A percentile compares a stretch with the other conserved stretches of the same genome.
Conservation (phyloP, 2,797 vertebrate genomes). For the Tapera naevia region DNA sequence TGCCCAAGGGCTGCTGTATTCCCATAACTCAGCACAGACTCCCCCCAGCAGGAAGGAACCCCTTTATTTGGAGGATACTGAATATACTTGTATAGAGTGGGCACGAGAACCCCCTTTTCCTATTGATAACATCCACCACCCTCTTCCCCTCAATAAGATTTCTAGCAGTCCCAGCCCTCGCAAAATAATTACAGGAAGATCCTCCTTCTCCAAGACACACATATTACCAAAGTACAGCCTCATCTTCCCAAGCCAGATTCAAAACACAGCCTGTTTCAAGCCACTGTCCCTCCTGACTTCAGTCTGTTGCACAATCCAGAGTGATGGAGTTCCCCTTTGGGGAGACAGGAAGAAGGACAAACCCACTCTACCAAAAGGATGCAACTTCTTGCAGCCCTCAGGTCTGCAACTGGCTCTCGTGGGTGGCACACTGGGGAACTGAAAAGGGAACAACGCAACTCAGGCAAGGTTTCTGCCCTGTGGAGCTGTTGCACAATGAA, state of each 20-base stretch:
- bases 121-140: neutral
- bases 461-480: conserved; percentile 34
- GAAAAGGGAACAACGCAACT: conserved; percentile 59
- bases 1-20: neutral
- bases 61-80: neutral
- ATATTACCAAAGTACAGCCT: conserved; percentile 33
- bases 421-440: conserved; percentile 47
- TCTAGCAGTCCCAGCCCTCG: neutral
- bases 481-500: conserved; percentile 3
- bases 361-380: conserved; percentile 1
- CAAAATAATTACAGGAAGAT: neutral
- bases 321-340: conserved; percentile 18
- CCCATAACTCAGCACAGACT: neutral
- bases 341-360: conserved; percentile 38
- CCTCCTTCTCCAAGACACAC: neutral
- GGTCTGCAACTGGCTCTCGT: neutral
- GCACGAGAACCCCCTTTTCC: neutral
- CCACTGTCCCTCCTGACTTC: conserved; percentile 2
- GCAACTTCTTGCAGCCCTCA: conserved; percentile 35
- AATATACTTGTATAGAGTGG: neutral
- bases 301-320: conserved; percentile 30
- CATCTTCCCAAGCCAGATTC: neutral
- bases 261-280: conserved; percentile 35
- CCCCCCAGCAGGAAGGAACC: neutral
- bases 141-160: neutral